Percentiles rank a stretch among this genome's conserved stretches.
These are phyloP conservation scores for Drosophila paulistorum DNA, from an alignment of 1,140 invertebrate genomes.

Conservation along the genomic window DNA sequence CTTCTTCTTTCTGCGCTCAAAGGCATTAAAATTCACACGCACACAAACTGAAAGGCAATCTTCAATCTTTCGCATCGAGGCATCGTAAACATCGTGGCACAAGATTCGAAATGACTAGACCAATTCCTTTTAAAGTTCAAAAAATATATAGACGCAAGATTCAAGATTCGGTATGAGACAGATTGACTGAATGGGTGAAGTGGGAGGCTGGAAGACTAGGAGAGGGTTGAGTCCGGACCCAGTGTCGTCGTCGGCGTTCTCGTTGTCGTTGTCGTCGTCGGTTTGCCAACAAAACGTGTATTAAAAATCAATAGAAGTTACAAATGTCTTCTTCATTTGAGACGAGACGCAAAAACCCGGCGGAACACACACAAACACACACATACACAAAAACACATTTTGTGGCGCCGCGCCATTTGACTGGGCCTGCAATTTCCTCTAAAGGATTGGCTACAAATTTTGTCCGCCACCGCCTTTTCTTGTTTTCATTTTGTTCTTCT, in stretches of 20 bases:
- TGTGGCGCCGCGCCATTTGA: slow-evolving; percentile 13
- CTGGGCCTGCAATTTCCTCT: slow-evolving; percentile 10
- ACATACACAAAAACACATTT: slow-evolving; percentile 7
- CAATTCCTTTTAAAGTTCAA: slow-evolving; percentile 20
- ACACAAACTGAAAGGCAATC: neutral
- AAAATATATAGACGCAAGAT: neutral
- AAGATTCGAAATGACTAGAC: slow-evolving; percentile 4
- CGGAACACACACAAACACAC: slow-evolving; percentile 9
- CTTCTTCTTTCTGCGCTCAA: slow-evolving; percentile 30
- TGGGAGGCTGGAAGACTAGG: neutral
- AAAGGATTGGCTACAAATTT: slow-evolving; percentile 9
- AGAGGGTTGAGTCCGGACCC: neutral
- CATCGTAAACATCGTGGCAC: neutral
- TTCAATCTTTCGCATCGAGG: neutral
- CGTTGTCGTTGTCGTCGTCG: neutral
- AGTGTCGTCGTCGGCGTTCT: neutral
- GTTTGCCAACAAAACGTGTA: slow-evolving; percentile 62
- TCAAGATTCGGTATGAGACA: neutral
- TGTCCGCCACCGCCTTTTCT: too few species aligned
- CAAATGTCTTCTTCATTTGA: slow-evolving; percentile 70
- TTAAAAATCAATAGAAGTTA: slow-evolving; percentile 78
- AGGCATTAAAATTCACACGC: slow-evolving; percentile 54
- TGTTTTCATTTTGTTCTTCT: neutral
- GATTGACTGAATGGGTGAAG: neutral
- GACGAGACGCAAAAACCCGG: slow-evolving; percentile 23